Percentiles rank a stretch among this genome's conserved stretches.
Conservation (phyloP, 2,888 invertebrate genomes). For the Timandra comae region DNA sequence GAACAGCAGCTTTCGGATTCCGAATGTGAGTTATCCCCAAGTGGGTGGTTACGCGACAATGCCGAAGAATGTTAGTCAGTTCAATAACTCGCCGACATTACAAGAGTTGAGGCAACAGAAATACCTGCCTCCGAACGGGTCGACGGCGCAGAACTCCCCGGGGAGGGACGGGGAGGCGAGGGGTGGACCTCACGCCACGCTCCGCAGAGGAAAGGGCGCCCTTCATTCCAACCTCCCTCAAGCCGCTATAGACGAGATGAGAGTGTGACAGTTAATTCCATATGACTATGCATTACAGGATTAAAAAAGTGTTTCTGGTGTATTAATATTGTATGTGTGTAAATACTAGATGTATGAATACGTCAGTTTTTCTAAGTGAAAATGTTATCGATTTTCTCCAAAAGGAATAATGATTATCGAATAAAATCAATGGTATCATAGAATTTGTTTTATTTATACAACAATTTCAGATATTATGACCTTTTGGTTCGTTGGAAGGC, state of each 20-base stretch:
- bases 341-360: slow-evolving; percentile 45
- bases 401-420: slow-evolving; percentile 55
- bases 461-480: too few species aligned
- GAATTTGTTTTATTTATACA: slow-evolving; percentile 18
- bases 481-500: too few species aligned
- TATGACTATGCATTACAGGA: slow-evolving; percentile 46
- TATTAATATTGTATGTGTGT: slow-evolving; percentile 45
- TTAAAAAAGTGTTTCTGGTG: slow-evolving; percentile 41
- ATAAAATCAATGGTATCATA: slow-evolving; percentile 54
- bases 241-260: slow-evolving; percentile 92
- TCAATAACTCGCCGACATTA: slow-evolving; percentile 65
- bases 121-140: slow-evolving; percentile 78
- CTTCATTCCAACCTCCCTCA: slow-evolving; percentile 82
- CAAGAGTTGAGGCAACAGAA: slow-evolving; percentile 77
- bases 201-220: slow-evolving; percentile 59
- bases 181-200: slow-evolving; percentile 58
- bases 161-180: slow-evolving; percentile 42
- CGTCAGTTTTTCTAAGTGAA: slow-evolving; percentile 44
- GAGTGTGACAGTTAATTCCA: slow-evolving; percentile 84
- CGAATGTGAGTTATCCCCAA: slow-evolving; percentile 64
- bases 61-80: slow-evolving; percentile 78
- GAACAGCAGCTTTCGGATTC: slow-evolving; percentile 66
- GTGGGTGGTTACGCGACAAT: slow-evolving; percentile 73
- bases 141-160: slow-evolving; percentile 63
- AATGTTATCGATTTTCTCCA: slow-evolving; percentile 59